Base-by-base conservation (phyloP, 2,797 vertebrate genomes). In the Zenarchopterus dispar region DNA sequence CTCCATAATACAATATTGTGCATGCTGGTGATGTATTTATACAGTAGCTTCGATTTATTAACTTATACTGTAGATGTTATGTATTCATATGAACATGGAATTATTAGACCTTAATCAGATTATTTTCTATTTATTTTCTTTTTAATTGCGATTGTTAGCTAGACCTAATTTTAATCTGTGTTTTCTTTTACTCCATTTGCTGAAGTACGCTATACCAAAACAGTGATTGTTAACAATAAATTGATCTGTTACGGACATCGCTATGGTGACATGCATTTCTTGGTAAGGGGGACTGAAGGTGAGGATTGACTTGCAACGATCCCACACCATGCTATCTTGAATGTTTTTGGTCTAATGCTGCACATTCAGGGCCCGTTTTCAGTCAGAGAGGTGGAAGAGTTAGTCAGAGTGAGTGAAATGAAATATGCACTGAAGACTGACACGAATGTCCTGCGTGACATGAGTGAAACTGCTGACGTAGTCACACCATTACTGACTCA, bases 1-100 rank as follows among this genome's bases (percentile, higher is more conserved):
- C 91, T 94, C 94, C 94, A 94, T 94, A 95, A 95, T 95, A 96
- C 95, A 95, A 94, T 97, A 95, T 94, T 95, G 96, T 98, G 96
- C 96, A 98, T 98, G 96, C 96, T 94, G 94, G 96, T 98, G 96
- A 97, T 92, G 96, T 97, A 97, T 97, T 97, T 99, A 96, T 96
- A 96, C 93, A 92, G 95, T 98, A 97, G 96, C 96, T 98, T 95
- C 94, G 93, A 94, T 96, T 97, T 93, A 96, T 96, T 96, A 96
- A 96, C 95, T 97, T 97, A 96, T 95, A 95, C 93, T 95, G 94
- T 97, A 97, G 96, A 93, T 97, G 96, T 98, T 97, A 96, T 93
- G 96, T 98, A 99, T 97, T 97, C 96, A 95, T 96, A 97, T 95
- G 95, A 95, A 96, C 93, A 91, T 93, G 88, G 94, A 95, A 91